These are phyloP conservation scores for Taxidea taxus DNA, from an alignment of 2,113 vertebrate species.

Conservation along the genomic window DNA sequence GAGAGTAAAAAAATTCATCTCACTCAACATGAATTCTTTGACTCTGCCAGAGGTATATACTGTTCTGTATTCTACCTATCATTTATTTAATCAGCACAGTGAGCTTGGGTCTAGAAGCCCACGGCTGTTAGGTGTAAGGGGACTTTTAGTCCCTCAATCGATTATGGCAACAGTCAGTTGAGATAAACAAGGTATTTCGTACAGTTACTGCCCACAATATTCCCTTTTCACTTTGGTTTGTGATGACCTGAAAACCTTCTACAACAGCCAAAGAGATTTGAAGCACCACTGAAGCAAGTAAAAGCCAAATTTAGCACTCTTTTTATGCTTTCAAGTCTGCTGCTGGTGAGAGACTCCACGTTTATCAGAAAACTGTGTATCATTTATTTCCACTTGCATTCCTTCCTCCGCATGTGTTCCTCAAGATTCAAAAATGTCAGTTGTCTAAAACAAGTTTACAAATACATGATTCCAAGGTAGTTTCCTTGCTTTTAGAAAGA, in stretches of 20 bases:
- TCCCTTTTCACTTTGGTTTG: constrained; percentile 34
- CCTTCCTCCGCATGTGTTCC: neutral
- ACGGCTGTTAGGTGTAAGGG: neutral
- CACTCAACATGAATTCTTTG: constrained; percentile 35
- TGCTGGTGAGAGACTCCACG: neutral
- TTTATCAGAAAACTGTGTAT: neutral
- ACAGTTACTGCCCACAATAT: neutral
- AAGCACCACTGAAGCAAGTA: neutral
- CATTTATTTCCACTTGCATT: neutral
- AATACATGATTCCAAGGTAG: neutral
- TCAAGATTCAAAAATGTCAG: neutral
- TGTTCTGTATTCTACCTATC: neutral
- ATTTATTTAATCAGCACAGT: constrained; percentile 20
- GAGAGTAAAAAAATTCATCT: constrained; percentile 32
- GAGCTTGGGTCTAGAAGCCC: neutral
- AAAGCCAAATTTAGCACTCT: neutral
- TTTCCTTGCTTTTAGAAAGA: neutral
- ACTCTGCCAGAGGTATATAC: constrained; percentile 22
- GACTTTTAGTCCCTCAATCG: neutral
- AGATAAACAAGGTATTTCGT: constrained; percentile 17
- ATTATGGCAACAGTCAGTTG: neutral
- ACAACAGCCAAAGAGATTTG: neutral
- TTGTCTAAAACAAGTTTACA: neutral
- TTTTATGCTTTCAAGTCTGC: neutral
- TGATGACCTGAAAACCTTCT: constrained; percentile 42